Base-by-base conservation (phyloP, 1,140 invertebrate genomes). In the Druon quercuslanigerum region DNA sequence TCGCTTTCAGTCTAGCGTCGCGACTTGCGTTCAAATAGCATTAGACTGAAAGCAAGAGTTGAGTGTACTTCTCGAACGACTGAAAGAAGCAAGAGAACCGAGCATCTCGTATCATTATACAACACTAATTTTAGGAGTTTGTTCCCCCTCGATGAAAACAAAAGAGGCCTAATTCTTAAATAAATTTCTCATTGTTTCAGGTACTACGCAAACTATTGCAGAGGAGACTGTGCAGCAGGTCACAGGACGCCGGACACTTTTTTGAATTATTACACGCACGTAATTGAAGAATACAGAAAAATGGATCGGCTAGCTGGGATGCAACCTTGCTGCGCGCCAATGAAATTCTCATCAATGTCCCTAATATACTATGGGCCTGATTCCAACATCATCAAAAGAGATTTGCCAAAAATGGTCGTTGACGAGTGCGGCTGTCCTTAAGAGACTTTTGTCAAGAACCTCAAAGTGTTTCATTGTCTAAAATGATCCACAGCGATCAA, bases 391-490 rank as follows among this genome's bases (percentile, higher is more conserved):
- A 97, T 98, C 88, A 98, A 98, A 90, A 93, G 96, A 82, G 96
- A 98, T 92, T 92, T 99, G 86, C 97, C 97, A 80, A 97, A 98
- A 93, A 99, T 99, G 97, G 96, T 98, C 78, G 97, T 98, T 50
- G 97, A 98, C 90, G 96, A 98, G 92, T 99, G 98, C 91, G 97
- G 97, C 73, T 99, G 98, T 92, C 96, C 96, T 75, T 98, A 94
- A 91, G 86, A 72, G 75, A 82, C 74, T 78, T 57, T 51, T n/a
- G 50, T 33, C 51, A n/a, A 52, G 51, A 52, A 70, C 14, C 60
- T 46, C 25, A 51, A 66, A 66, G 60, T 66, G 60, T 33, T 66
- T 66, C 33, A 66, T 40, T 14, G 33, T 66, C 33, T 3, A 66
- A 66, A 66, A 66, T 66, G 60, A 66, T 66, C 60, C 20, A 25